Conservation (phyloP, 2,113 vertebrate species). For the Elanus axillaris region DNA sequence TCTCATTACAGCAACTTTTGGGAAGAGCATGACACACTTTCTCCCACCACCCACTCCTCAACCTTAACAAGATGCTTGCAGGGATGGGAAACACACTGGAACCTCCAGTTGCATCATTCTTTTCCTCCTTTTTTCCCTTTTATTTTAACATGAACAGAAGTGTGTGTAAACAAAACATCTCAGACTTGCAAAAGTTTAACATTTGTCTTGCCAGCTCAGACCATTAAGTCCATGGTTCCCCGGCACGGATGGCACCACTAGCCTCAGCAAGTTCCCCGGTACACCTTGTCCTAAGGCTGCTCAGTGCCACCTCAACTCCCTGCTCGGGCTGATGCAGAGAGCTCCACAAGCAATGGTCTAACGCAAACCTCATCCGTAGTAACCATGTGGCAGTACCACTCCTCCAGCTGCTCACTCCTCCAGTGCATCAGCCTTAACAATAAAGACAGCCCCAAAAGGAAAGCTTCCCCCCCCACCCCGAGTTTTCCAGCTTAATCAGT, state of each 20-base stretch:
- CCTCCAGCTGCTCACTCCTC: not conserved
- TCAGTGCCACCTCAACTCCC: not conserved
- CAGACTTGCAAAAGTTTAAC: not conserved
- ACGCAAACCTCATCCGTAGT: not conserved
- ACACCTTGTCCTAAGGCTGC: not conserved
- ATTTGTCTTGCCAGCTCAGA: not conserved
- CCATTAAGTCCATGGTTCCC: not conserved
- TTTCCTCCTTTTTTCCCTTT: not conserved
- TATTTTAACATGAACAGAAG: not conserved
- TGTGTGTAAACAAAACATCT: not conserved
- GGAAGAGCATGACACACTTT: not conserved
- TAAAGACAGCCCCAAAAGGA: not conserved
- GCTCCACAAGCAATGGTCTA: not conserved
- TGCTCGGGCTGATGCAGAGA: not conserved
- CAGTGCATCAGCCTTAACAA: not conserved
- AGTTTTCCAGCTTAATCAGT: not conserved
- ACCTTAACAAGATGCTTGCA: not conserved
- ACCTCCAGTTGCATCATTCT: not conserved
- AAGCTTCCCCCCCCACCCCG: not conserved
- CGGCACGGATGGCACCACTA: fast-evolving
- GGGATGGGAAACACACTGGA: not conserved
- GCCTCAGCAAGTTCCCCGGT: not conserved
- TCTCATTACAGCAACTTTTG: not conserved
- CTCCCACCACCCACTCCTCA: not conserved
- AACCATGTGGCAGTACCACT: not conserved